Evolutionary conservation across 2,797 vertebrate species (phyloP).

Genomic region (Avahi laniger): DNA sequence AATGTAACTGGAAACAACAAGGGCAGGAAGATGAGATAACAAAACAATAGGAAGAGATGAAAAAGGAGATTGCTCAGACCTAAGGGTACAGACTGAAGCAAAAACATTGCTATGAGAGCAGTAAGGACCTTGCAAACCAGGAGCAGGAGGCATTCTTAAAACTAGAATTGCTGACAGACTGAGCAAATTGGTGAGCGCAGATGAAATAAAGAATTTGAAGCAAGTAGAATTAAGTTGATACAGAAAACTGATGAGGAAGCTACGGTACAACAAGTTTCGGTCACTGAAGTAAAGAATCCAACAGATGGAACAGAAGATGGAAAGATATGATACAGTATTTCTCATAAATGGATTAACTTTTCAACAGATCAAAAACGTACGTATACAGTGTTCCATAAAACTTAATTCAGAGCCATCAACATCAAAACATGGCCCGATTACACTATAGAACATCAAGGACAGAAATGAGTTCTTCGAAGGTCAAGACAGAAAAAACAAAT

Average conservation of each 20-base stretch:
- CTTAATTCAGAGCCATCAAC: neutral
- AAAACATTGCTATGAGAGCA: fast-evolving
- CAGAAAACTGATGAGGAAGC: fast-evolving
- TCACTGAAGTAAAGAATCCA: neutral
- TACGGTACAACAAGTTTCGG: neutral
- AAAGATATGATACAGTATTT: neutral
- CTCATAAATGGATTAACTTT: neutral
- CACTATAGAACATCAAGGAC: neutral
- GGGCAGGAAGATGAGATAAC: neutral
- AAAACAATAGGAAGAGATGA: neutral
- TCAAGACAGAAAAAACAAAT: neutral
- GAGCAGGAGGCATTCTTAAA: neutral
- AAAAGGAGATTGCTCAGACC: too few species aligned
- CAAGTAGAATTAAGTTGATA: neutral
- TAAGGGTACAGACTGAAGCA: neutral
- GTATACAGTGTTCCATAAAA: neutral
- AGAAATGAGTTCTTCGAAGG: neutral
- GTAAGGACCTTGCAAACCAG: fast-evolving
- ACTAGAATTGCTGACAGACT: fast-evolving
- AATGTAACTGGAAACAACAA: neutral
- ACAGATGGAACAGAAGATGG: neutral
- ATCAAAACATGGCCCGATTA: neutral
- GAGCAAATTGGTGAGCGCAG: neutral
- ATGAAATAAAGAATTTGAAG: neutral
- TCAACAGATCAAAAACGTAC: neutral